These are phyloP conservation scores for Trachelus tabidus DNA, from an alignment of 2,888 invertebrate genomes.

Conservation along the genomic window DNA sequence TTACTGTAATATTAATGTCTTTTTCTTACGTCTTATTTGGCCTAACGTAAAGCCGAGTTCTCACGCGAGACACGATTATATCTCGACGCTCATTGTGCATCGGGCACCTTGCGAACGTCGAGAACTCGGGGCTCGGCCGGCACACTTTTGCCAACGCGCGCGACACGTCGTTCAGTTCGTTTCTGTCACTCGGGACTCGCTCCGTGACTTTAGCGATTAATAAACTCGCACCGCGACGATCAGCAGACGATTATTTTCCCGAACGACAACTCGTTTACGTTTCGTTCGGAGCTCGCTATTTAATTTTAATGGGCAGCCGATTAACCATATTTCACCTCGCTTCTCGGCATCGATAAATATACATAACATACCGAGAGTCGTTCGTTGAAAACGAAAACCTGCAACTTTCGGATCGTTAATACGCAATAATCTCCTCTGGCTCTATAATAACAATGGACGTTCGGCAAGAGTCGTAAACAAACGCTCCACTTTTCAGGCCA, in stretches of 20 bases:
- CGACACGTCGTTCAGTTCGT: background rate
- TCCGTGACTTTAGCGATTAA: background rate
- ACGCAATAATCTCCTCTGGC: background rate
- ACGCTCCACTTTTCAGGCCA: background rate
- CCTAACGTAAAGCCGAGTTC: background rate
- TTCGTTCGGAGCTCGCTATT: too few species aligned
- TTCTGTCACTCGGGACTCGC: background rate
- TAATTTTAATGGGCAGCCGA: background rate
- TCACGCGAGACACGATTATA: background rate
- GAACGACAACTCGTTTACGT: too few species aligned
- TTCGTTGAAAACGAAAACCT: background rate
- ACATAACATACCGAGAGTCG: background rate
- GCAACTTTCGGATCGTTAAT: background rate
- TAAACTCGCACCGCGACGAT: background rate
- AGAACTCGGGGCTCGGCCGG: background rate
- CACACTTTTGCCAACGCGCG: background rate
- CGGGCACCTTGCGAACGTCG: background rate
- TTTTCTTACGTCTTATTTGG: background rate
- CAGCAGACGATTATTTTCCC: background rate
- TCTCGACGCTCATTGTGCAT: background rate
- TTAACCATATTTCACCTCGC: background rate
- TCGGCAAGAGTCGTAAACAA: background rate
- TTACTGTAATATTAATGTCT: too few species aligned
- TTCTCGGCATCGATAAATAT: background rate
- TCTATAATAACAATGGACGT: background rate